Base-by-base conservation (phyloP, 2,113 vertebrate genomes). In the Protomyctophum bolini region DNA sequence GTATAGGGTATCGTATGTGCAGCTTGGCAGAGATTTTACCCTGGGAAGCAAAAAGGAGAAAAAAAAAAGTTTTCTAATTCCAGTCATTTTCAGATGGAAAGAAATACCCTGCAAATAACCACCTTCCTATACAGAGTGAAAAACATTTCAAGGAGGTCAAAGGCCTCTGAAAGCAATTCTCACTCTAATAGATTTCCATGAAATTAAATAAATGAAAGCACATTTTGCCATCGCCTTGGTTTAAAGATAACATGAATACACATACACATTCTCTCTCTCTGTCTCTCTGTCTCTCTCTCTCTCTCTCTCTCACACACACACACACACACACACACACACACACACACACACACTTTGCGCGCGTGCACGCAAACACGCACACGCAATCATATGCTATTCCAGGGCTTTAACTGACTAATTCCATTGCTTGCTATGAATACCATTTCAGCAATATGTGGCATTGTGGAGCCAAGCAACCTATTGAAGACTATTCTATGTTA, bases 81-180 rank as follows among this genome's bases (percentile, higher is more conserved):
- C 29, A 77, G 77, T 81, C 65, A 76, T 88, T 91, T 91, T 72
- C 66, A 80, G 83, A 74, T 58, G 63, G 58, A 33, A 70, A 66
- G 59, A 90, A 86, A 88, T 46, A 85, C 50, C 11, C 63, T 56
- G 56, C 75, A 87, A 92, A 91, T 71, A 88, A 88, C 87, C 74
- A 86, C 83, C 79, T 84, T 87, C 54, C 67, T 68, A 21, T 21
- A 75, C 76, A 79, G 75, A 89, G 80, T 82, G 80, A 68, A 69
- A 80, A 83, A 81, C 55, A 86, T 86, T 87, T 88, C 83, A 87
- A 91, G 83, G 70, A 91, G 85, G 88, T 89, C 85, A 89, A 54
- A 86, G 83, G 85, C 91, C 83, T 87, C 85, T 61, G 69, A 91
- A 88, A 92, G 88, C 85, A 87, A 90, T 88, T 87, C 87, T 88